These are phyloP conservation scores for Bambusicola thoracicus DNA, from an alignment of 2,113 vertebrate genomes.

Conservation along the genomic window DNA sequence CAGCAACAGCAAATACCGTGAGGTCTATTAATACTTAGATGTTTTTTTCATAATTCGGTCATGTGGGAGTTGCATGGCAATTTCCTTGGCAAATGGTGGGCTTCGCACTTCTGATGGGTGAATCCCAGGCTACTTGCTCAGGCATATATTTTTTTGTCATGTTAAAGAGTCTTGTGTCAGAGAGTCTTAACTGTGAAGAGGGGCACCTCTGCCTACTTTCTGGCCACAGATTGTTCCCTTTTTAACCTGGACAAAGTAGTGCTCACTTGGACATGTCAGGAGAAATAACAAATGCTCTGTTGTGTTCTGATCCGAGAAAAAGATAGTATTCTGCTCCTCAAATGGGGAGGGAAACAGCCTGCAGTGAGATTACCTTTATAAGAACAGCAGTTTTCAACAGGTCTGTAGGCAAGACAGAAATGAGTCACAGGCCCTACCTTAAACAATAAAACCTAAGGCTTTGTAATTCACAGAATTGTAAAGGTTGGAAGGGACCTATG, in stretches of 20 bases:
- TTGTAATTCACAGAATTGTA: not conserved
- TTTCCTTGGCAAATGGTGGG: not conserved
- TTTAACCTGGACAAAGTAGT: not conserved
- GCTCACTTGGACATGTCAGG: not conserved
- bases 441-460: not conserved
- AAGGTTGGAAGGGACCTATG: too few species aligned
- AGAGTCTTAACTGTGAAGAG: not conserved
- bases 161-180: not conserved
- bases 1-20: not conserved
- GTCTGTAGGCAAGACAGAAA: not conserved
- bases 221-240: not conserved
- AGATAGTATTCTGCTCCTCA: not conserved
- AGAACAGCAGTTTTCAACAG: not conserved
- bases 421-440: not conserved
- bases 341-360: not conserved
- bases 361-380: not conserved
- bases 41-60: not conserved
- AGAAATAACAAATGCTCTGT: not conserved
- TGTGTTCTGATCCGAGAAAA: not conserved
- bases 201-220: not conserved
- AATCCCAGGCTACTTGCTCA: not conserved
- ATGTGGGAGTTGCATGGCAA: not conserved
- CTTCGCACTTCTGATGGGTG: not conserved
- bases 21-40: not conserved
- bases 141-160: not conserved